A percentile compares a stretch with the other conserved stretches of the same genome.
phyloP scores from a whole-genome alignment of 2,797 vertebrate species.

The Taenioides sp. region DNA sequence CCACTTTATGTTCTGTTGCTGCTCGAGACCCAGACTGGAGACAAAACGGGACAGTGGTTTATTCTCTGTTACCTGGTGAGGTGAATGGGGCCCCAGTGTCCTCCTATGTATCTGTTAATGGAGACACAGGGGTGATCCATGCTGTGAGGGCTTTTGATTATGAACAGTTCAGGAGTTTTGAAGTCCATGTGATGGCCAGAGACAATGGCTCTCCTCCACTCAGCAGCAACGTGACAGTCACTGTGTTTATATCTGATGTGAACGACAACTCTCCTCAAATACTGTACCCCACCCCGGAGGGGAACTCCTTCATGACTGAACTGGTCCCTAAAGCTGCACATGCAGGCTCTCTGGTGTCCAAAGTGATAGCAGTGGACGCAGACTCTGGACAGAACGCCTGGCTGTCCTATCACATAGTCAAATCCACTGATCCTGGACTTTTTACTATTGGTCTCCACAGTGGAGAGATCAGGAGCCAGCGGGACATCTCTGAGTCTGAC shows the following conservation, averaged over 20 bases:
- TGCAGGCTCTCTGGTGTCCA: slow-evolving; percentile 66
- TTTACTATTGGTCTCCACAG: slow-evolving; percentile 69
- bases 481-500: slow-evolving; percentile 65
- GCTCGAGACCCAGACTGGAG: slow-evolving; percentile 50
- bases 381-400: slow-evolving; percentile 73
- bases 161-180: slow-evolving; percentile 40
- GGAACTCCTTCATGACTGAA: slow-evolving; percentile 60
- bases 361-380: slow-evolving; percentile 76
- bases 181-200: slow-evolving; percentile 50
- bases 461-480: slow-evolving; percentile 57
- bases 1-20: slow-evolving; percentile 47
- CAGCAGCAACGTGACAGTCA: slow-evolving; percentile 68
- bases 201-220: slow-evolving; percentile 66
- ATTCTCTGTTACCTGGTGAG: slow-evolving; percentile 43
- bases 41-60: slow-evolving; percentile 66
- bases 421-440: slow-evolving; percentile 65
- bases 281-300: slow-evolving; percentile 56
- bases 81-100: slow-evolving; percentile 39
- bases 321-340: slow-evolving; percentile 57
- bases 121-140: slow-evolving; percentile 65
- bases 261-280: slow-evolving; percentile 75
- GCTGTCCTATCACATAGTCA: slow-evolving; percentile 74
- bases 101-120: slow-evolving; percentile 42
- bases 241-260: slow-evolving; percentile 63
- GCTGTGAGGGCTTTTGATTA: slow-evolving; percentile 64